Base-by-base conservation (phyloP, 2,113 vertebrate genomes). In the Bos indicus region DNA sequence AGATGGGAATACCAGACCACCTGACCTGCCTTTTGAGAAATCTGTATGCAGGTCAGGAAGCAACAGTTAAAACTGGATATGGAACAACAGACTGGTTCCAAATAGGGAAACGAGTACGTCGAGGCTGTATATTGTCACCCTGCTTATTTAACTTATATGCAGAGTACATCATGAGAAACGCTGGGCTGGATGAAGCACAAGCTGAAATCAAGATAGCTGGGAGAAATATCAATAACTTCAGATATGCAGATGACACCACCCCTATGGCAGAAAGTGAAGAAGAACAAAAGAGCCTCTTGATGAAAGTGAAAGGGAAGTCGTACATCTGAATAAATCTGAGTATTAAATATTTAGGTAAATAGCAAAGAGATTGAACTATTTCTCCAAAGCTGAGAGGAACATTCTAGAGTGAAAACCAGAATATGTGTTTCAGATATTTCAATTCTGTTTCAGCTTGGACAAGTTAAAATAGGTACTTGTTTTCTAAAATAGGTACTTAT, bases 341-440 rank as follows among this genome's bases (percentile, higher is more conserved):
- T 95, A 67, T 71, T 84, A 83, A 14, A 88, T 43, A 60, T 59
- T 33, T 88, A 81, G 57, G 54, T 91, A 91, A 80, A 96, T 14
- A 74, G 46, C 40, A 95, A 86, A 43, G n/a, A 59, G 33, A 14
- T 77, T 59, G 62, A n/a, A 84, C 48, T 91, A 40, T 84, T 95
- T 96, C 21, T 23, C 40, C 17, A 91, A 93, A 71, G 17, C 57
- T 52, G 84, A 84, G 51, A 91, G 7, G 48, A 91, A 78, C 12
- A 84, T 60, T 93, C 51, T 59, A 83, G 15, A 40, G 12, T 62
- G 86, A 95, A 93, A 77, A 14, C 21, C 23, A 90, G 77, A 59
- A 59, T 48, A 52, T 16, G 1, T 71, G 57, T 89, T 85, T 85
- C 46, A 93, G 28, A 60, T 36, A 83, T 48, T 33, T 67, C 17